A percentile compares a stretch with the other conserved stretches of the same genome.
Conservation (phyloP, 2,113 vertebrate genomes). For the Indicator maculatus region DNA sequence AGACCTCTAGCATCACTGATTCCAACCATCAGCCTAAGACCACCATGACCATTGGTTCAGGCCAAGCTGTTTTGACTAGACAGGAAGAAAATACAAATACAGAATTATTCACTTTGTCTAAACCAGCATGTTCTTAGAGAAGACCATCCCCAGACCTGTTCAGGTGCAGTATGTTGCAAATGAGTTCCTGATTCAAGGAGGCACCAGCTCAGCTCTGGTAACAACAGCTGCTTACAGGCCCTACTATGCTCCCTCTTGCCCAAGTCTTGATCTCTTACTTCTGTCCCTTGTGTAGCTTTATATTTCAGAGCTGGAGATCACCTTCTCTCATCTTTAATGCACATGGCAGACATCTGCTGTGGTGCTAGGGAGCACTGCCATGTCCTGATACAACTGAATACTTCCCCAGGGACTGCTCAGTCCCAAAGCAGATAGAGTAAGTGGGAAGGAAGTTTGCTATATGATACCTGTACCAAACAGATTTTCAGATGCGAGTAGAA, state of each 20-base stretch:
- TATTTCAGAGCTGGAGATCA: slow-evolving; percentile 1
- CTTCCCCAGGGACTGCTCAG: background rate
- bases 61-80: background rate
- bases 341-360: background rate
- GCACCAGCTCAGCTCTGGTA: background rate
- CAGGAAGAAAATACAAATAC: background rate
- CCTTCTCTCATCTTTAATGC: background rate
- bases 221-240: background rate
- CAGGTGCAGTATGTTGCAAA: background rate
- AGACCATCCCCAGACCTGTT: background rate
- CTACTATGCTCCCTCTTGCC: background rate
- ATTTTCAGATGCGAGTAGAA: background rate
- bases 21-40: too few relatives aligned
- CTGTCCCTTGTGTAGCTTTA: background rate
- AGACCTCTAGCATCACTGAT: too few relatives aligned
- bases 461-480: background rate
- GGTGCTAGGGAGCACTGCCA: background rate
- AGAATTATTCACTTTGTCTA: background rate
- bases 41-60: background rate
- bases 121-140: background rate
- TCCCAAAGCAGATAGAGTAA: background rate
- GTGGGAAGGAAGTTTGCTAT: background rate
- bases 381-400: background rate
- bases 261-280: background rate
- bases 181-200: background rate